Conservation (phyloP, 2,888 invertebrate species). For the Epinotia demarniana region DNA sequence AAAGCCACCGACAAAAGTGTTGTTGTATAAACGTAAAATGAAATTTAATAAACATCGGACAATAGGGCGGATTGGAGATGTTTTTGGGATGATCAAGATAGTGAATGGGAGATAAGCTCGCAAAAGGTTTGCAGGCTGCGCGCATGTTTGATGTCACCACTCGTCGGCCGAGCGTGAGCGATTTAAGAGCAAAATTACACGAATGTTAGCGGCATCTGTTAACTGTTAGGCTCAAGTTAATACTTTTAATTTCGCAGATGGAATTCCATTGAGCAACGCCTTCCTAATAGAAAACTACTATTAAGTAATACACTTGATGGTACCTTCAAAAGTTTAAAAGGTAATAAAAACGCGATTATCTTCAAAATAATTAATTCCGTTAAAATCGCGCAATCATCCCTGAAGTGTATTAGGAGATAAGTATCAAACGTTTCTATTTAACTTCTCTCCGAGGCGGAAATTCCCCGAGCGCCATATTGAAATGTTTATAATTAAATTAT, state of each 20-base stretch:
- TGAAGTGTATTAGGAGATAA: constrained; percentile 83
- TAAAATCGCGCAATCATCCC: constrained; percentile 79
- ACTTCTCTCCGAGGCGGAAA: constrained; percentile 81
- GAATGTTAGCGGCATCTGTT: constrained; percentile 80
- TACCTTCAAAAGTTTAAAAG: constrained; percentile 15
- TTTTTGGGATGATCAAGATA: constrained; percentile 76
- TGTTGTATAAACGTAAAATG: constrained; percentile 84
- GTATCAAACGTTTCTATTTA: constrained; percentile 85
- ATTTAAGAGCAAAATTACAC: constrained; percentile 81
- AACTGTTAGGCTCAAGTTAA: constrained; percentile 75
- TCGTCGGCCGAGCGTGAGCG: constrained; percentile 80
- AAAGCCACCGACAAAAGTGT: constrained; percentile 83
- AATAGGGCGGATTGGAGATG: constrained; percentile 76
- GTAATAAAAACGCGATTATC: constrained; percentile 46
- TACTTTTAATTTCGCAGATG: constrained; percentile 83
- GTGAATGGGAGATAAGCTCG: constrained; percentile 83
- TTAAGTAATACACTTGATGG: constrained; percentile 28
- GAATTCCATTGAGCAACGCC: constrained; percentile 64
- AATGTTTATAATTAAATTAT: constrained; percentile 86
- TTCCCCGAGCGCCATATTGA: constrained; percentile 84
- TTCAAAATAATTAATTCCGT: constrained; percentile 73
- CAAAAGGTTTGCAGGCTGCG: constrained; percentile 80
- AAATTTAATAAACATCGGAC: constrained; percentile 84
- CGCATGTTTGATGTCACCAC: constrained; percentile 84
- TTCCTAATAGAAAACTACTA: constrained; percentile 42